Evolutionary conservation across 2,113 vertebrate species (phyloP).

Genomic region (Euleptes europaea): DNA sequence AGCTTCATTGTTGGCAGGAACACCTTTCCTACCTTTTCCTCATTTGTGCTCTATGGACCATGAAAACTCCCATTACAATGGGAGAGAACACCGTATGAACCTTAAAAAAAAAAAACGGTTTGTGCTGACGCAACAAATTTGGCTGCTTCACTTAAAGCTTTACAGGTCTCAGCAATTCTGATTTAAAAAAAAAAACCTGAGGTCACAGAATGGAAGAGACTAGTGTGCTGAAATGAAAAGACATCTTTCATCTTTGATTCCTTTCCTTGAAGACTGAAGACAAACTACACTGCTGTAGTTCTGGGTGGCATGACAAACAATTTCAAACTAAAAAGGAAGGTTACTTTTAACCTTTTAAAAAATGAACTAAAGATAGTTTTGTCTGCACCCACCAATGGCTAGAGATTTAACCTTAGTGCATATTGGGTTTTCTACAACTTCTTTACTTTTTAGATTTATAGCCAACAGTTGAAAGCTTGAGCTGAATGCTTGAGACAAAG

Average conservation of each 20-base stretch:
- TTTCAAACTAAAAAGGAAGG: neutral
- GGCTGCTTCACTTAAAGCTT: constrained; percentile 52
- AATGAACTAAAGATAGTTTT: constrained; percentile 13
- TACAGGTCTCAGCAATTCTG: constrained; percentile 53
- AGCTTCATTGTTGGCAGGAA: constrained; percentile 63
- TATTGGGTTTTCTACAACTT: neutral
- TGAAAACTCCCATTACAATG: constrained; percentile 66
- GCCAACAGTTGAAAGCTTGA: neutral
- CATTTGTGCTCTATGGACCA: constrained; percentile 68
- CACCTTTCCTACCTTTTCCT: constrained; percentile 59
- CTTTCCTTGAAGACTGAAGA: constrained; percentile 11
- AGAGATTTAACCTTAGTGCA: neutral
- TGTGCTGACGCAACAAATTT: constrained; percentile 67
- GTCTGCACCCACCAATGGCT: neutral
- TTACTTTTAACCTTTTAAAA: neutral
- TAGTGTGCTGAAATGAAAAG: constrained; percentile 2
- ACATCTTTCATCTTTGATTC: constrained; percentile 19
- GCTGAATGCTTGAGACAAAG: neutral
- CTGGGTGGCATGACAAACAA: neutral
- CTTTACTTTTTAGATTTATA: neutral
- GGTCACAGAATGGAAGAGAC: neutral
- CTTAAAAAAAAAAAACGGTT: constrained; percentile 57
- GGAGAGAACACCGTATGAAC: constrained; percentile 45
- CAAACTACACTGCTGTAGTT: neutral
- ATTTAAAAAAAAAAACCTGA: constrained; percentile 23